Evolutionary conservation across 2,888 invertebrate genomes (phyloP).

Genomic region (Calephelis perditalis): DNA sequence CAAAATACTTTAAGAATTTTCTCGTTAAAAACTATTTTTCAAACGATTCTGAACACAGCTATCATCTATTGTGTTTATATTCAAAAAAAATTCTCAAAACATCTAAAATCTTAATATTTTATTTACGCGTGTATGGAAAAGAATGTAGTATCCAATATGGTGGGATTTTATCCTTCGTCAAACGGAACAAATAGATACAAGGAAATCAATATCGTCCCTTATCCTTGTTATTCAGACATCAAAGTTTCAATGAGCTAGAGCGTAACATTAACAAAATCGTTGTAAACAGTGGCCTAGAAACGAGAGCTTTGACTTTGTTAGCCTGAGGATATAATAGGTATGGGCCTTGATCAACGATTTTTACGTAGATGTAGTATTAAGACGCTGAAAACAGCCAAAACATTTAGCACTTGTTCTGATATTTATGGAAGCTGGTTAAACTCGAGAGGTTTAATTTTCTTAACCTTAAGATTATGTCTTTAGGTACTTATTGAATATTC

Average conservation of each 20-base stretch:
- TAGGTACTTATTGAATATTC: too few species aligned
- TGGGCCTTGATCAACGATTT: constrained; percentile 23
- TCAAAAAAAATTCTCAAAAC: too few species aligned
- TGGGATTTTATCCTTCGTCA: constrained; percentile 16
- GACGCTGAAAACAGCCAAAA: background rate
- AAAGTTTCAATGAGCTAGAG: constrained; percentile 24
- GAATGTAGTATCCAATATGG: constrained; percentile 18
- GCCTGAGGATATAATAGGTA: constrained; percentile 34
- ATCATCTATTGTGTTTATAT: too few species aligned
- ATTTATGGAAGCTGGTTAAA: too few species aligned
- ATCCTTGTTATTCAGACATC: constrained; percentile 23
- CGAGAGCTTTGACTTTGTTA: constrained; percentile 33
- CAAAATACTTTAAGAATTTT: too few species aligned
- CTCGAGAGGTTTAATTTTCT: too few species aligned
- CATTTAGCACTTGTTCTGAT: too few species aligned
- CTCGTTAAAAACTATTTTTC: too few species aligned
- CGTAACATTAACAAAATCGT: constrained; percentile 33
- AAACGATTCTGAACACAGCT: too few species aligned
- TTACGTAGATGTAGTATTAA: background rate
- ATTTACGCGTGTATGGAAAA: constrained; percentile 10
- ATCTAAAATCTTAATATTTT: too few species aligned
- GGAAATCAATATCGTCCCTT: constrained; percentile 21
- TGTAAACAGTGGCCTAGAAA: constrained; percentile 32
- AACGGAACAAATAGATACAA: constrained; percentile 19
- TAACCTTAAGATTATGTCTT: too few species aligned